phyloP scores from a whole-genome alignment of 1,140 invertebrate species.

The Wiebesia pumilae region DNA sequence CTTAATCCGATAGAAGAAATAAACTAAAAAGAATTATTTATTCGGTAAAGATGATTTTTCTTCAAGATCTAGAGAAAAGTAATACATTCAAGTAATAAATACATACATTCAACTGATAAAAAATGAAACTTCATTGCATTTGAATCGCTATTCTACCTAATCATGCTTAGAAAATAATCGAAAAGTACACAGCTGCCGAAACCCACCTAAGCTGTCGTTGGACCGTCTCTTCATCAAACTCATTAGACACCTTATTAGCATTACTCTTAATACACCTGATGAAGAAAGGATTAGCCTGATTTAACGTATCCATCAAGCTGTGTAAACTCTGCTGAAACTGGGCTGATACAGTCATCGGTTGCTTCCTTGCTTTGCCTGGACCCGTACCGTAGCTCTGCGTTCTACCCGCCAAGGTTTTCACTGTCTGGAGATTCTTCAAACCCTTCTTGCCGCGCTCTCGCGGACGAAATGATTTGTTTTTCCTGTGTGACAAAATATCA shows the following conservation, averaged over 20 bases:
- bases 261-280: constrained; percentile 98
- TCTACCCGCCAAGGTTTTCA: constrained; percentile 89
- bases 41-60: no score
- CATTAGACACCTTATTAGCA: constrained; percentile 91
- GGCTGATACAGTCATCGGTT: constrained; percentile 92
- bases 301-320: constrained; percentile 93
- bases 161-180: neutral
- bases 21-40: no score
- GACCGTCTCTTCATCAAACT: constrained; percentile 96
- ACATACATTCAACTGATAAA: no score
- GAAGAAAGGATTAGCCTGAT: constrained; percentile 97
- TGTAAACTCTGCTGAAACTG: constrained; percentile 96
- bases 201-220: constrained; percentile 80
- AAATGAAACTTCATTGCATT: no score
- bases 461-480: constrained; percentile 91
- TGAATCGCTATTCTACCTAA: no score
- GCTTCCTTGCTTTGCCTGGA: constrained; percentile 85
- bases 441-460: constrained; percentile 87
- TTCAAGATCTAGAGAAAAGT: no score
- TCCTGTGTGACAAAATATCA: constrained; percentile 77
- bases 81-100: no score
- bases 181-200: neutral
- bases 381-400: constrained; percentile 77
- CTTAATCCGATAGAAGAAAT: no score
- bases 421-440: constrained; percentile 90